These are phyloP conservation scores for Plemyria rubiginata DNA, from an alignment of 2,888 invertebrate species.

Conservation along the genomic window DNA sequence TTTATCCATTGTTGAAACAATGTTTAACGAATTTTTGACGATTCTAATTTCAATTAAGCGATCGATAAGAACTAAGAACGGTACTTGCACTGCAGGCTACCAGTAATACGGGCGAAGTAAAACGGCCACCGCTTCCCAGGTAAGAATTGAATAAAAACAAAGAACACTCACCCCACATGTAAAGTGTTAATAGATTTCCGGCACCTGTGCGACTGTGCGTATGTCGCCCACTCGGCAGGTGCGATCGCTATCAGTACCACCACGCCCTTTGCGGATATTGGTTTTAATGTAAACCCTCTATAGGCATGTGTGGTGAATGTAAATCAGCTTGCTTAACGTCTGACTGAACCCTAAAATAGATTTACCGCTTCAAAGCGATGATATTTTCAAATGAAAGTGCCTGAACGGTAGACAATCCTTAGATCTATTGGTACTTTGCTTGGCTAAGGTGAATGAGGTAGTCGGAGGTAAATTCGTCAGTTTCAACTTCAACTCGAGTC, in stretches of 20 bases:
- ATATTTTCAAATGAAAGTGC: background rate
- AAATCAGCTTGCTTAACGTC: conserved; percentile 16
- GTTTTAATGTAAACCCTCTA: conserved; percentile 40
- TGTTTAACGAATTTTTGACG: too few species aligned
- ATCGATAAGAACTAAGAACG: too few species aligned
- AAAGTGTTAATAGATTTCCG: conserved; percentile 54
- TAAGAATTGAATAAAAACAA: conserved; percentile 14
- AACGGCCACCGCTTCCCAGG: background rate
- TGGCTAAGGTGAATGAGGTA: too few species aligned
- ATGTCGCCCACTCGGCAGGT: conserved; percentile 28
- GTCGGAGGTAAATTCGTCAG: too few species aligned
- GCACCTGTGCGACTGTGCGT: conserved; percentile 32
- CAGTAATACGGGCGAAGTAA: background rate
- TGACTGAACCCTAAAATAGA: conserved; percentile 18
- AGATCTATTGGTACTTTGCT: too few species aligned
- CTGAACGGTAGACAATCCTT: background rate
- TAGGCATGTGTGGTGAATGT: conserved; percentile 17
- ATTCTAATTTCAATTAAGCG: too few species aligned
- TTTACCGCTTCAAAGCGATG: conserved; percentile 46
- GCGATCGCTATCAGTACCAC: conserved; percentile 49
- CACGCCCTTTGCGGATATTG: conserved; percentile 56
- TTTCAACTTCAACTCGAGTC: too few species aligned
- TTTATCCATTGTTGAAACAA: too few species aligned
- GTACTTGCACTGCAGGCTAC: too few species aligned
- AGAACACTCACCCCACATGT: conserved; percentile 31